phyloP scores from a whole-genome alignment of 2,888 invertebrate genomes.

The Plagodis dolabraria region DNA sequence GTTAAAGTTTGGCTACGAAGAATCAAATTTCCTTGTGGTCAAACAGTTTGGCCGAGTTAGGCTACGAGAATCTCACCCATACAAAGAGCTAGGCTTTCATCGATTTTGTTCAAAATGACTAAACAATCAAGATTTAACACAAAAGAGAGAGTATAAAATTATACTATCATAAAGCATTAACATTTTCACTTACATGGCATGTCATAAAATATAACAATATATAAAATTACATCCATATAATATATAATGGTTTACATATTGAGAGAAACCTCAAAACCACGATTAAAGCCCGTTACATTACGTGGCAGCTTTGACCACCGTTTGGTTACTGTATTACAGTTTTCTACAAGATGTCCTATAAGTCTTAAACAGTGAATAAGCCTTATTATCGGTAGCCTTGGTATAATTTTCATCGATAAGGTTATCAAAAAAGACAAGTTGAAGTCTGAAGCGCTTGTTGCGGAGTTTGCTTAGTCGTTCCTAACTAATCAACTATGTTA shows the following conservation, averaged over 20 bases:
- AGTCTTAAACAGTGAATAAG: not conserved
- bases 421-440: too few relatives aligned
- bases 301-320: conserved; percentile 27
- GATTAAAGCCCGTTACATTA: conserved; percentile 36
- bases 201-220: conserved; percentile 16
- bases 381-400: too few relatives aligned
- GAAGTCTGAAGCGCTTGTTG: too few relatives aligned
- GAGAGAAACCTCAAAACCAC: conserved; percentile 40
- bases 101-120: too few relatives aligned
- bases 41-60: too few relatives aligned
- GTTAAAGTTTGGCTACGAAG: too few relatives aligned
- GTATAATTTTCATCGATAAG: too few relatives aligned
- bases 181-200: conserved; percentile 4
- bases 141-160: not conserved
- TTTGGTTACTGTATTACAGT: conserved; percentile 24
- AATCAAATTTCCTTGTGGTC: too few relatives aligned
- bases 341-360: conserved; percentile 26
- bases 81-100: too few relatives aligned
- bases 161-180: conserved; percentile 1
- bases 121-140: not conserved
- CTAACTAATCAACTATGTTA: too few relatives aligned
- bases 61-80: too few relatives aligned
- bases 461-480: too few relatives aligned
- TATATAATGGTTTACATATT: conserved; percentile 22
- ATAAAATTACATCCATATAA: conserved; percentile 25